Evolutionary conservation across 2,888 invertebrate species (phyloP), one percentile per base, ranked within the genome.

Genomic region (Bombylius major): DNA sequence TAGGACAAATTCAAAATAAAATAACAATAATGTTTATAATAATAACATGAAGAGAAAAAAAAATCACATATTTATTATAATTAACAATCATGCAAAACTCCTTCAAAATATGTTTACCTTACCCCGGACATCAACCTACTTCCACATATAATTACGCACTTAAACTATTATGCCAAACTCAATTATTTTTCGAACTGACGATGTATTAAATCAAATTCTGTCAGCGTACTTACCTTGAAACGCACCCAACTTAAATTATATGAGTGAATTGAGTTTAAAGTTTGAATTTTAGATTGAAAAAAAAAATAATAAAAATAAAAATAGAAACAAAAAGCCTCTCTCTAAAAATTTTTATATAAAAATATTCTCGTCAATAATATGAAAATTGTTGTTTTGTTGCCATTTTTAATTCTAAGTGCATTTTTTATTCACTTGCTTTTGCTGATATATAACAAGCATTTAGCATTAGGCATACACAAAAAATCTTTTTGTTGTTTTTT

Each of bases 131-230:
- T 57, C 59, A 57, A 57, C 59, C 55, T 58, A 58, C 57, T 60
- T 60, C 60, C 59, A 60, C 59, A 60, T 60, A 11, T 42, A 42
- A 42, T 42, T 42, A 42, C 39, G 34, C 36, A 36, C 46, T n/a
- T n/a, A 31, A 44, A 32, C 39, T 32, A 45, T 47, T 32, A 57
- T 56, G 58, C 32, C 53, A 54, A 60, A 56, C 60, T 58, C 54
- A 58, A 61, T 61, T 60, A 57, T 56, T 42, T 36, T 42, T 42
- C 39, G 12, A 42, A 11, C 39, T 42, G 39, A 58, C 58, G 59
- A 61, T 51, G 57, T 60, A 53, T 58, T 62, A 62, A 62, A 60
- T 62, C 61, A 61, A 62, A 60, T 56, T 56, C 58, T 58, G 61
- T 58, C 61, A 62, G 59, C 60, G 52, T 53, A 58, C 54, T 61